Percentiles rank a stretch among this genome's conserved stretches.
Evolutionary conservation across 1,140 invertebrate species (phyloP).

Genomic region (Microvelia longipes): DNA sequence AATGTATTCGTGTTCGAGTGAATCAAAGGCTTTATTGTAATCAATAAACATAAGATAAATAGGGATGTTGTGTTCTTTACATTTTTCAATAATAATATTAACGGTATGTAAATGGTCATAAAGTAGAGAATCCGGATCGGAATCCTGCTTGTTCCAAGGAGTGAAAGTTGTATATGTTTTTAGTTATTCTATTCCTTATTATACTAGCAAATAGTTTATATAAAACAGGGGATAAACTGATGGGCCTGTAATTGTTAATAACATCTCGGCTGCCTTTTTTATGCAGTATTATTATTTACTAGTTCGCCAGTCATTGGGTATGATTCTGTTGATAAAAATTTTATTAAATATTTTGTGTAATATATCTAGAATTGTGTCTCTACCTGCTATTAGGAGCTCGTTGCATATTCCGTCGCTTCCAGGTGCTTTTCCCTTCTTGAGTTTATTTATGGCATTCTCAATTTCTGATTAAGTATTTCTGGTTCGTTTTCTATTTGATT

Average conservation of each 20-base stretch:
- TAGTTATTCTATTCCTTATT: conserved; percentile 20
- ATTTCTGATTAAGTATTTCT: not conserved
- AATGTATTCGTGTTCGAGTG: not conserved
- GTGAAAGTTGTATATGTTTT: conserved; percentile 22
- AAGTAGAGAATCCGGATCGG: conserved; percentile 20
- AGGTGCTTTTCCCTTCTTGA: not conserved
- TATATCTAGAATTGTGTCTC: not conserved
- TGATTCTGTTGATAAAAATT: not conserved
- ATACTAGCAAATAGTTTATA: conserved; percentile 22
- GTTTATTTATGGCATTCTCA: not conserved
- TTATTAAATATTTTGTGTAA: not conserved
- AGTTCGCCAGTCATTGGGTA: not conserved
- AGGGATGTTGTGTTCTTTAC: conserved; percentile 9
- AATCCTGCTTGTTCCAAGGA: conserved; percentile 28
- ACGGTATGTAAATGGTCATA: conserved; percentile 12
- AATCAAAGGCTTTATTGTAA: conserved; percentile 3
- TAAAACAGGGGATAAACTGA: conserved; percentile 22
- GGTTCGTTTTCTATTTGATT: not conserved
- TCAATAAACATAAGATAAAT: conserved; percentile 4
- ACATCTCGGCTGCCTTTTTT: conserved; percentile 25
- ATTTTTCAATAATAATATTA: conserved; percentile 9
- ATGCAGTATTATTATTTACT: not conserved
- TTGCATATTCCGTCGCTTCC: not conserved
- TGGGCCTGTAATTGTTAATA: conserved; percentile 26
- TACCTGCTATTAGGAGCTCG: not conserved